These are phyloP conservation scores for Rhinoptilus africanus DNA, from an alignment of 2,113 vertebrate genomes.

Conservation along the genomic window DNA sequence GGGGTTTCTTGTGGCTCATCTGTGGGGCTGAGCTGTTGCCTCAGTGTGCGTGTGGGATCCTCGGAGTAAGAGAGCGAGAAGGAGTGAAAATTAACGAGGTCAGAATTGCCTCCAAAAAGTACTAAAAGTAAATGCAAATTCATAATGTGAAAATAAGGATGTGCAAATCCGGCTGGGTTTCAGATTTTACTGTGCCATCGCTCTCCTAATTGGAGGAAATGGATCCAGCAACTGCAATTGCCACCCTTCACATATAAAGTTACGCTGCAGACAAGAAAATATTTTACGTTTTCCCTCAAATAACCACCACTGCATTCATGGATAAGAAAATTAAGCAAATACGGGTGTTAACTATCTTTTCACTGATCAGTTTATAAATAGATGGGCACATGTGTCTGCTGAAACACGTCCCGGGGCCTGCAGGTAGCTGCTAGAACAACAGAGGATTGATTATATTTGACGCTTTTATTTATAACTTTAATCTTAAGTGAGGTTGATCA, in stretches of 20 bases:
- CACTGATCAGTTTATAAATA: neutral
- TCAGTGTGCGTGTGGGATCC: neutral
- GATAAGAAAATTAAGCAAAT: neutral
- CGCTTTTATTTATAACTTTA: neutral
- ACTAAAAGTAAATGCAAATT: slow-evolving; percentile 55
- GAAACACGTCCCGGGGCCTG: neutral
- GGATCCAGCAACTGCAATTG: slow-evolving; percentile 34
- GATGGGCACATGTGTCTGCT: rapidly evolving
- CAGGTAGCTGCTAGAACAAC: neutral
- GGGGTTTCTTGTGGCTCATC: neutral
- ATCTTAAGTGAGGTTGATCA: neutral
- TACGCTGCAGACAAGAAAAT: neutral
- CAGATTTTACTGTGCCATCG: slow-evolving; percentile 1
- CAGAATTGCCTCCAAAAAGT: slow-evolving; percentile 48
- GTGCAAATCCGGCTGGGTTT: slow-evolving; percentile 52
- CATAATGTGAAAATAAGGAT: slow-evolving; percentile 37
- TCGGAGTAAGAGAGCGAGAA: neutral
- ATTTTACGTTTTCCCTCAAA: neutral
- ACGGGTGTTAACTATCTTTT: neutral
- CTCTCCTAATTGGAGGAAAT: slow-evolving; percentile 53
- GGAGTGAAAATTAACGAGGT: slow-evolving; percentile 36
- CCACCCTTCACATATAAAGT: neutral
- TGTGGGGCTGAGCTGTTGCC: neutral
- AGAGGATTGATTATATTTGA: neutral
- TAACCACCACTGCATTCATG: neutral